Conservation (phyloP, 2,113 vertebrate genomes). For the Albula glossodonta region DNA sequence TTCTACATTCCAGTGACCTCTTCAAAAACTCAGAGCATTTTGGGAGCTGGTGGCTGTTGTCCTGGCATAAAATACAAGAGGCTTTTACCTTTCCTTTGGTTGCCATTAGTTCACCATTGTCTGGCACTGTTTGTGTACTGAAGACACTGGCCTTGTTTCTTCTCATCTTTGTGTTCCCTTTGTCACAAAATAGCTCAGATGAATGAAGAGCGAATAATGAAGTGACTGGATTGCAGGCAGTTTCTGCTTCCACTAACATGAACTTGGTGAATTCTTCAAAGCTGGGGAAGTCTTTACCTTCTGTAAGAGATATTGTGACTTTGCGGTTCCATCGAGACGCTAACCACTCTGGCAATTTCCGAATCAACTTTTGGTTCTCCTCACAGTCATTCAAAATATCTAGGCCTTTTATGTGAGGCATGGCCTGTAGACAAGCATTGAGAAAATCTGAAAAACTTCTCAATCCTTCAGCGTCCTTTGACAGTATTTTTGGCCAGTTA, state of each 20-base stretch:
- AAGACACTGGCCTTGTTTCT: constrained; percentile 23
- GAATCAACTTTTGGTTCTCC: neutral
- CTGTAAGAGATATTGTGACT: neutral
- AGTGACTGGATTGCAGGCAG: constrained; percentile 20
- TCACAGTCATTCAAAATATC: constrained; percentile 16
- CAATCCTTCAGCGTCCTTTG: constrained; percentile 21
- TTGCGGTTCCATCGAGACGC: constrained; percentile 14
- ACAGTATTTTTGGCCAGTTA: constrained; percentile 15
- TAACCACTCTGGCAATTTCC: constrained; percentile 1
- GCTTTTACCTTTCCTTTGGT: neutral
- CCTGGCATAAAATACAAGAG: neutral
- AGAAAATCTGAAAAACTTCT: constrained; percentile 14
- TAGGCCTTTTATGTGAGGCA: neutral
- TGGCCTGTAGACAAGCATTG: constrained; percentile 4
- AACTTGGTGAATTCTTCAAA: constrained; percentile 27
- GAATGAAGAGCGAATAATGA: constrained; percentile 21
- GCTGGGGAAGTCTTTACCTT: constrained; percentile 20
- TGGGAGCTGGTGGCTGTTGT: neutral
- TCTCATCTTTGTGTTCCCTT: neutral
- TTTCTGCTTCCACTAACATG: constrained; percentile 12
- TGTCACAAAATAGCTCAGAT: neutral
- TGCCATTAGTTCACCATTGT: constrained; percentile 2
- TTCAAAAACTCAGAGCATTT: constrained; percentile 5
- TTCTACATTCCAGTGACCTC: neutral
- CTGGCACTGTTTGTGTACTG: constrained; percentile 3